Evolutionary conservation across 2,113 vertebrate species (phyloP).

Genomic region (Drymodes brunneopygia): DNA sequence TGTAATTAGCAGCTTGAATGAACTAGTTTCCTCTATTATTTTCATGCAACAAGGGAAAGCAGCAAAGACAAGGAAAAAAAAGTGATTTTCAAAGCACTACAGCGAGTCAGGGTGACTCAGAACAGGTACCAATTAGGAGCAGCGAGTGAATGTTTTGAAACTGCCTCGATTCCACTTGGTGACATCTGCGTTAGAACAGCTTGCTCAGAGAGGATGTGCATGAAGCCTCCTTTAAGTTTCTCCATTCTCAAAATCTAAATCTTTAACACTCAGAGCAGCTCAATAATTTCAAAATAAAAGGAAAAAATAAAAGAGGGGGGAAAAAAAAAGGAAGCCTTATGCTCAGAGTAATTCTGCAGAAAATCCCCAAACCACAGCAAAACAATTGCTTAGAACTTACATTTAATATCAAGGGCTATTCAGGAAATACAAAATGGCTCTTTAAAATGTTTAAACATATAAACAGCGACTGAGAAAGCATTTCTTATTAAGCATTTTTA

Average conservation of each 20-base stretch:
- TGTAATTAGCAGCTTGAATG: neutral
- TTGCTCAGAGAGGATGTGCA: neutral
- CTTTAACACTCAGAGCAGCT: neutral
- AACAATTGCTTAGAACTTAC: conserved; percentile 67
- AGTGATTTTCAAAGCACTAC: neutral
- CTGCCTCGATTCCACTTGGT: neutral
- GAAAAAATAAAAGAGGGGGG: neutral
- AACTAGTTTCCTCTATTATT: neutral
- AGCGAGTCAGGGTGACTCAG: neutral
- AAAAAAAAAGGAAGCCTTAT: neutral
- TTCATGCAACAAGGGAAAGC: neutral
- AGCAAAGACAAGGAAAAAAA: neutral
- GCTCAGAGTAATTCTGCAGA: neutral
- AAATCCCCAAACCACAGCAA: conserved; percentile 21
- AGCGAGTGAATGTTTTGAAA: neutral
- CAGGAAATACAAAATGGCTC: conserved; percentile 50
- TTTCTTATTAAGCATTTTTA: conserved; percentile 71
- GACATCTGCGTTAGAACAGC: neutral
- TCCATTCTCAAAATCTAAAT: neutral
- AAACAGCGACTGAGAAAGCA: conserved; percentile 37
- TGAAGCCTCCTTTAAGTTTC: neutral
- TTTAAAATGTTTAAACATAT: conserved; percentile 65
- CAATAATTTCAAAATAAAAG: neutral
- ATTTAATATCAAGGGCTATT: conserved; percentile 66
- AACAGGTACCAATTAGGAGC: neutral